phyloP scores from a whole-genome alignment of 1,140 invertebrate species.

The Ephestia elutella region DNA sequence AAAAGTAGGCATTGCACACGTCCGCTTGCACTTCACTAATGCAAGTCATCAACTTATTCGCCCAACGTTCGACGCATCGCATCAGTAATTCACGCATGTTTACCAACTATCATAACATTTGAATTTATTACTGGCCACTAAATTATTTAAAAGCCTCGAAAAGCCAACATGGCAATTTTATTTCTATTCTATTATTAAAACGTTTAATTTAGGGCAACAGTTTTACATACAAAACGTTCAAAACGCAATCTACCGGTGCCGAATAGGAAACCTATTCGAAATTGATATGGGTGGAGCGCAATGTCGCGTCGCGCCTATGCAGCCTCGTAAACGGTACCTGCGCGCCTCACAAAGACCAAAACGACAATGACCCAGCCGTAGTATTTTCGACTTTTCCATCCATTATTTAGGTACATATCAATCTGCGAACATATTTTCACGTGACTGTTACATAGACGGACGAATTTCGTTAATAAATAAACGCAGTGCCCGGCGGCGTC shows the following conservation, averaged over 20 bases:
- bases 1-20: not conserved
- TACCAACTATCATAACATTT: not conserved
- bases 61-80: no score
- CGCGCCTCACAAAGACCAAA: conserved; percentile 38
- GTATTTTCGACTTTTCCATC: conserved; percentile 33
- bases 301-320: conserved; percentile 62
- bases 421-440: conserved; percentile 9
- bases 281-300: conserved; percentile 72
- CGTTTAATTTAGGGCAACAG: conserved; percentile 71
- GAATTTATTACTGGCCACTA: conserved; percentile 32
- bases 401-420: not conserved
- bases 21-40: not conserved
- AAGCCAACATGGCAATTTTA: conserved; percentile 58
- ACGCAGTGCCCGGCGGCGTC: conserved; percentile 56
- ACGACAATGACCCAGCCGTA: conserved; percentile 15
- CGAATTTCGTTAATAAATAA: conserved; percentile 74
- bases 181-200: conserved; percentile 73
- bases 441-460: conserved; percentile 57
- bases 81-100: not conserved
- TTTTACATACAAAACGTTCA: conserved; percentile 72
- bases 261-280: conserved; percentile 72
- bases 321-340: conserved; percentile 62
- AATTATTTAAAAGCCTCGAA: conserved; percentile 54
- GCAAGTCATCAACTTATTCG: not conserved
- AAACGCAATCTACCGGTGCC: conserved; percentile 65